Base-by-base conservation (phyloP, 2,113 vertebrate species). In the Micromys minutus region DNA sequence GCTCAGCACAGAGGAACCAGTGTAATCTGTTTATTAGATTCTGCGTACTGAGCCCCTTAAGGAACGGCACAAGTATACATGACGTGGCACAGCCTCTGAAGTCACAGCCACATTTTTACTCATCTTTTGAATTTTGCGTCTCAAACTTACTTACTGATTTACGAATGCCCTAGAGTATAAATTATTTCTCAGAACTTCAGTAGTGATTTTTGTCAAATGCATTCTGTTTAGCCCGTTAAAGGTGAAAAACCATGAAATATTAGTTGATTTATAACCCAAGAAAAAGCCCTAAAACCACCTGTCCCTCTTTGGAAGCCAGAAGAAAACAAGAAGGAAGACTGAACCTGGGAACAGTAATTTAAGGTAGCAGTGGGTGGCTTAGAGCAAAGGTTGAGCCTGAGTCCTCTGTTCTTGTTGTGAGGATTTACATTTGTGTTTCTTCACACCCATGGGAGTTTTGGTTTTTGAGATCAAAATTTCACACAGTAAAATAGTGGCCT, bases 81-180 rank as follows among this genome's bases (percentile, higher is more conserved):
- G 29, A 42, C 69, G 59, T 9, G 88, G 55, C 63, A 31, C 67
- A 77, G 59, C 52, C 50, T 87, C 74, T 22, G 69, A 87, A 94
- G 57, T 4, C 94, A 6, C 11, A 77, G 26, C 52, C 72, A 83
- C 21, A 0, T 50, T n/a, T 57, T 59, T 59, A 42, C 39, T 71
- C 29, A 34, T 81, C 75, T 83, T 93, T 81, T 24, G 1, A 76
- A 91, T 95, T 92, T 91, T 80, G 79, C 75, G 89, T 93, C 93
- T 72, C 88, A 69, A 93, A 77, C 89, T 95, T 93, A 77, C 89
- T 95, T 93, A 69, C 96, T 86, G 90, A 87, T 87, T 96, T 97
- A 94, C 96, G 95, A 97, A 96, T 90, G 67, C 97, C 96, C 97
- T 71, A 42, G 96, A 96, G 96, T 97, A 97, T 97, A 97, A 97